Evolutionary conservation across 2,888 invertebrate species (phyloP).

Genomic region (Pasiphila rectangulata): DNA sequence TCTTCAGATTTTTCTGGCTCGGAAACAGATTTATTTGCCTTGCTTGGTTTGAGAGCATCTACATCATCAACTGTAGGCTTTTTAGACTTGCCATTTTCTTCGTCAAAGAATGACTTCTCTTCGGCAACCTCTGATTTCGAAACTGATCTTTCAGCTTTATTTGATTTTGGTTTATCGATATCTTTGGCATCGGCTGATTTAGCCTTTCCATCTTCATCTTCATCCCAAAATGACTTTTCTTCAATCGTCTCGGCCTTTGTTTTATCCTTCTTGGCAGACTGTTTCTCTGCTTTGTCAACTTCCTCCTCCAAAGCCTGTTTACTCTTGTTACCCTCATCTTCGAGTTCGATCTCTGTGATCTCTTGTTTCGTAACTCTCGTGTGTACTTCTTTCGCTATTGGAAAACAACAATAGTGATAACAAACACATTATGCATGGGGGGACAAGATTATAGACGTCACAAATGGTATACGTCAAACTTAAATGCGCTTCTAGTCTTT

Average conservation of each 20-base stretch:
- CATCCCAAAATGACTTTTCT: constrained; percentile 60
- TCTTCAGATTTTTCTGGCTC: constrained; percentile 53
- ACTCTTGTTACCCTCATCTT: constrained; percentile 56
- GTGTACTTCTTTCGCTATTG: constrained; percentile 77
- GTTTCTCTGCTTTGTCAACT: constrained; percentile 36
- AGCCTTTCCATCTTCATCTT: constrained; percentile 45
- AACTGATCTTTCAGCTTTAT: constrained; percentile 42
- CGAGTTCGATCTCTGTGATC: constrained; percentile 72
- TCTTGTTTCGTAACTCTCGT: constrained; percentile 73
- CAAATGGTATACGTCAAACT: constrained; percentile 43
- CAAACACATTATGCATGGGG: constrained; percentile 39
- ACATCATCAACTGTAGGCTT: constrained; percentile 45
- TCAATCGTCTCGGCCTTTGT: constrained; percentile 46
- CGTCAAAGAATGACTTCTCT: constrained; percentile 60
- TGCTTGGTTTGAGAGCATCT: constrained; percentile 37
- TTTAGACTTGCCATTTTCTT: constrained; percentile 46
- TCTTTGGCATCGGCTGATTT: constrained; percentile 48
- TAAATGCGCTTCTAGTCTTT: background rate
- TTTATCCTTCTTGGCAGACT: constrained; percentile 51
- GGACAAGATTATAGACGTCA: constrained; percentile 54
- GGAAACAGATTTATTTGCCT: constrained; percentile 44
- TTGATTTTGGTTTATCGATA: constrained; percentile 36
- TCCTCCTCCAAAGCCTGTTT: constrained; percentile 51
- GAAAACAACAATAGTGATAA: constrained; percentile 41
- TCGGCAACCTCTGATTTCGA: constrained; percentile 55